These are phyloP conservation scores for Baryphthengus martii DNA, from an alignment of 2,113 vertebrate species.

Conservation along the genomic window DNA sequence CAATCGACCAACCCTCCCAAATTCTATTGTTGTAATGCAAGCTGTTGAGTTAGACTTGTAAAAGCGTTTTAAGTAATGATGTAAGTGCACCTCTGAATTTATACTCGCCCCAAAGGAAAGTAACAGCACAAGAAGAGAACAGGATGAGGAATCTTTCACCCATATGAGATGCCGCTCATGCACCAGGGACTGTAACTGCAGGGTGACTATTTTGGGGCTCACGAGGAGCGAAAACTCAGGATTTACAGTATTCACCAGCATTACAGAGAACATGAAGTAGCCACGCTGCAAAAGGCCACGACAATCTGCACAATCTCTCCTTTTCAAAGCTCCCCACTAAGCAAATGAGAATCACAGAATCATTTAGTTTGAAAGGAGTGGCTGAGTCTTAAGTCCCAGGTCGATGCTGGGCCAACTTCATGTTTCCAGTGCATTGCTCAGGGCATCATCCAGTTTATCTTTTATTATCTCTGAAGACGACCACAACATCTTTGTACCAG, in stretches of 20 bases:
- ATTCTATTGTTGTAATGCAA: background rate
- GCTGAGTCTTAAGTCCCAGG: background rate
- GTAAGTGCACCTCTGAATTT: background rate
- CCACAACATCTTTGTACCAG: fast-evolving
- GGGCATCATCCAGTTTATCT: background rate
- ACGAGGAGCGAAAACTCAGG: fast-evolving
- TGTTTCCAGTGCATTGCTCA: background rate
- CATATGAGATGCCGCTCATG: background rate
- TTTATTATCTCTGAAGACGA: background rate
- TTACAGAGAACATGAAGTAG: background rate
- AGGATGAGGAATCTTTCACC: background rate
- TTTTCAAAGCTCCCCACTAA: background rate
- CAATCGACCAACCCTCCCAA: background rate
- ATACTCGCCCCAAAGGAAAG: background rate
- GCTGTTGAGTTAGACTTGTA: background rate
- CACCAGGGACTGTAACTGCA: background rate
- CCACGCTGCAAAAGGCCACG: background rate
- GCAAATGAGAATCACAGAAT: background rate
- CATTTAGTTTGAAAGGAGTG: background rate
- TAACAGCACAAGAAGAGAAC: background rate
- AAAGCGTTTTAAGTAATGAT: background rate
- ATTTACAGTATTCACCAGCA: background rate
- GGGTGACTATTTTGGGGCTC: background rate
- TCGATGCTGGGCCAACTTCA: background rate
- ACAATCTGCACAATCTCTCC: background rate